Conservation (phyloP, 2,113 vertebrate species). For the Nestor notabilis region DNA sequence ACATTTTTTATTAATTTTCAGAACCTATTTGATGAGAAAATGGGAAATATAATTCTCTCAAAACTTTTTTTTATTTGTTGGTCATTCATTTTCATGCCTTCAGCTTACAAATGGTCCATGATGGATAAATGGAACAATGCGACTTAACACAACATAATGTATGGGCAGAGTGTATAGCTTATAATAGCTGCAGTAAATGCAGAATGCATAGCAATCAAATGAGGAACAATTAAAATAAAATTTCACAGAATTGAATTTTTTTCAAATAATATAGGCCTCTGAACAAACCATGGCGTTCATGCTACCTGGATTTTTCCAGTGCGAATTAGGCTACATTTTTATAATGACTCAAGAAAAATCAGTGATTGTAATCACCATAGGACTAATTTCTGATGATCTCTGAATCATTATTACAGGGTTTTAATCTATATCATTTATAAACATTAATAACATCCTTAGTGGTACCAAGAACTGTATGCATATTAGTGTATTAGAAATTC, state of each 20-base stretch:
- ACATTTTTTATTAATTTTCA: background rate
- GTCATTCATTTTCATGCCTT: background rate
- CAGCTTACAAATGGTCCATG: background rate
- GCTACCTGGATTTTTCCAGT: background rate
- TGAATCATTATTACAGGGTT: background rate
- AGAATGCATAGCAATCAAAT: background rate
- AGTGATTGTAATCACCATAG: background rate
- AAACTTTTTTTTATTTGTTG: background rate
- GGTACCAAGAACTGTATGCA: rapidly evolving
- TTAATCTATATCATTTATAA: background rate
- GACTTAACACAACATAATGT: background rate
- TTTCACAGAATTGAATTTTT: background rate
- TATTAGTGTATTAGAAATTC: background rate
- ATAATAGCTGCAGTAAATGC: background rate
- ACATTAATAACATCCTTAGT: background rate
- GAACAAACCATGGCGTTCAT: background rate
- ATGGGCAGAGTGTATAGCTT: background rate
- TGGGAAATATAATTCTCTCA: background rate
- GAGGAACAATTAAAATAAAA: background rate
- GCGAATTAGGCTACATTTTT: background rate
- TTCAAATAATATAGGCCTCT: background rate
- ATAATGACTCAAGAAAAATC: background rate
- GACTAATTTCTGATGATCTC: background rate
- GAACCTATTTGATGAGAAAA: constrained; percentile 10
- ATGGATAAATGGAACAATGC: background rate